Evolutionary conservation across 2,888 invertebrate genomes (phyloP), one percentile per base, ranked within the genome.

Genomic region (Tipula helvola): DNA sequence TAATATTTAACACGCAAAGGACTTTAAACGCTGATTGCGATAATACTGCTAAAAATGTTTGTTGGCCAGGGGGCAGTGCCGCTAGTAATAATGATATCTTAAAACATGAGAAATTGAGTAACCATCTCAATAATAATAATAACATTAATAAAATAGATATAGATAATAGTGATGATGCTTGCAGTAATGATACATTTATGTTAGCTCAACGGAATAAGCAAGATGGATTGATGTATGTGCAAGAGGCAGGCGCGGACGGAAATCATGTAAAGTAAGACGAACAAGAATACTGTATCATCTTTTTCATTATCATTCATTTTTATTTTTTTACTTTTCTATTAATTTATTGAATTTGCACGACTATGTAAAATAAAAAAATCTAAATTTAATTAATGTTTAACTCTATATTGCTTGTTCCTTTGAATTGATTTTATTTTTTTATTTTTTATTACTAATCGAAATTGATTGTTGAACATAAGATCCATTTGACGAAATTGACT

Each of bases 171-270:
- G 91, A 91, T 87, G 91, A 91, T 89, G 91, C 91, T 86, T 91
- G 91, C 89, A 91, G 91, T 88, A 91, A 91, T 88, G 91, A 91
- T 88, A 91, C 90, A 87, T 91, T 91, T 87, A 90, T 91, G 88
- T 90, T 85, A 86, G 52, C 86, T 42, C 86, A 86, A 83, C 86
- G 44, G 8, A 36, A 86, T 86, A 47, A 86, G 16, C 57, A 90
- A 87, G 84, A 84, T 39, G 36, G 39, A 39, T 3, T 39, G n/a
- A 39, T 84, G 36, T 39, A 8, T 39, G 39, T 16, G 84, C 13
- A 10, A 84, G 16, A 36, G 8, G 36, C 16, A 41, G 84, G n/a
- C 18, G 84, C 36, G n/a, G 39, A 84, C 41, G 39, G 2, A 39
- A 84, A 84, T 84, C 13, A 36, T 36, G 16, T 16, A 84, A 84